phyloP scores from a whole-genome alignment of 2,797 vertebrate species.

The Centroberyx gerrardi region DNA sequence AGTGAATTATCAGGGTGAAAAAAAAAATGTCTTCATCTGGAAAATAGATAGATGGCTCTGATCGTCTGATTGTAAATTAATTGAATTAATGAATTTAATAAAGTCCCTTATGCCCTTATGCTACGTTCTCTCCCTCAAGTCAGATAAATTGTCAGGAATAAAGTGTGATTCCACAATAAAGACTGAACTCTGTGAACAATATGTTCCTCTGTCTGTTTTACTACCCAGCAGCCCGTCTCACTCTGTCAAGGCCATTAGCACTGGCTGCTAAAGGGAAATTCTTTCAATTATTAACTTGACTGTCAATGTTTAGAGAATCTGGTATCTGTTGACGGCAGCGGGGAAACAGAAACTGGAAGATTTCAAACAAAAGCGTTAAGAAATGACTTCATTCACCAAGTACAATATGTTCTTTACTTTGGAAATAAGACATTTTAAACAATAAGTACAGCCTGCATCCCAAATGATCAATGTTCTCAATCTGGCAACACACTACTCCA shows the following conservation, averaged over 20 bases:
- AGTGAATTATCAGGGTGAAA: too few relatives aligned
- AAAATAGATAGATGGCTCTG: too few relatives aligned
- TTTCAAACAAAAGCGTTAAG: not conserved
- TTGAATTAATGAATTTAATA: too few relatives aligned
- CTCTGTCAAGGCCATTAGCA: slow-evolving; percentile 30
- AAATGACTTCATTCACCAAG: not conserved
- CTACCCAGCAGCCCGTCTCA: slow-evolving; percentile 1
- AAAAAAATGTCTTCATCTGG: too few relatives aligned
- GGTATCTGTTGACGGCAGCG: slow-evolving; percentile 39
- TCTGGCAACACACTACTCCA: too few relatives aligned
- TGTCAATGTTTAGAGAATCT: slow-evolving; percentile 53
- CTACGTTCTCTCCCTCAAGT: not conserved
- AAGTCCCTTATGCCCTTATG: too few relatives aligned
- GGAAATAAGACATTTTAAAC: not conserved
- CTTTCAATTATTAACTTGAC: slow-evolving; percentile 69
- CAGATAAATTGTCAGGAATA: not conserved
- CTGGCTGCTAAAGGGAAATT: slow-evolving; percentile 17
- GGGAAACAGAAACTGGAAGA: slow-evolving; percentile 10
- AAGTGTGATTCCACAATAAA: too few relatives aligned
- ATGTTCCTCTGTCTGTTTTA: slow-evolving; percentile 18
- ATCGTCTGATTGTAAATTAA: too few relatives aligned
- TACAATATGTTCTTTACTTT: not conserved
- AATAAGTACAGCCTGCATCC: not conserved
- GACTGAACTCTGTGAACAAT: not conserved
- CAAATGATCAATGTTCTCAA: too few relatives aligned